phyloP scores from a whole-genome alignment of 2,113 vertebrate species.

The Genyomyrus donnyi region DNA sequence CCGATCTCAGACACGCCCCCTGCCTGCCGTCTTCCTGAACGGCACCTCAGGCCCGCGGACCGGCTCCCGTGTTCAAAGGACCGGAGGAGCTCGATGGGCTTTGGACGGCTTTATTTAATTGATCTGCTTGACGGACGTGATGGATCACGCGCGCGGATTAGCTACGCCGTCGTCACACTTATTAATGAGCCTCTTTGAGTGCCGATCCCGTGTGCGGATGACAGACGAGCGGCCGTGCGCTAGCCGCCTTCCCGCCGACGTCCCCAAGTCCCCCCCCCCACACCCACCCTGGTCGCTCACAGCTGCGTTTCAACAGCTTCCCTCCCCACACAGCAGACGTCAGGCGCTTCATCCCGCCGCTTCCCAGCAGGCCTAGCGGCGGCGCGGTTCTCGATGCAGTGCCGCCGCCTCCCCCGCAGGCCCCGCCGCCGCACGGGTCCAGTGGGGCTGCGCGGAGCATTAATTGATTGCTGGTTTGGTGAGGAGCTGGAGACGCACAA shows the following conservation, averaged over 20 bases:
- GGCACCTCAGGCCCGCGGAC: not conserved
- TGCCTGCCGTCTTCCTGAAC: not conserved
- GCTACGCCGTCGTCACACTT: not conserved
- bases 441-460: too few species aligned
- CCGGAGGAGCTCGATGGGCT: not conserved
- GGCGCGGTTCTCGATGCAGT: not conserved
- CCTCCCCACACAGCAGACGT: not conserved
- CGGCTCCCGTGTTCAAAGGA: not conserved
- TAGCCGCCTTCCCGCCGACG: not conserved
- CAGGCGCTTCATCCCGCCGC: not conserved
- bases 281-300: not conserved
- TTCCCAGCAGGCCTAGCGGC: not conserved
- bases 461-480: constrained; percentile 3
- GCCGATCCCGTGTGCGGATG: not conserved
- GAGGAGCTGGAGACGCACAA: not conserved
- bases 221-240: not conserved
- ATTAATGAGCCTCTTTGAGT: not conserved
- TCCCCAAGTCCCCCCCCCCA: too few species aligned
- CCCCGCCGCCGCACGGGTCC: not conserved
- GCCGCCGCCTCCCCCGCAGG: not conserved
- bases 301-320: not conserved
- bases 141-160: not conserved
- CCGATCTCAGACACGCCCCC: not conserved
- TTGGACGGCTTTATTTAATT: not conserved
- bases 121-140: not conserved